Evolutionary conservation across 2,888 invertebrate genomes (phyloP), one percentile per base, ranked within the genome.

Genomic region (Dromius quadrimaculatus): DNA sequence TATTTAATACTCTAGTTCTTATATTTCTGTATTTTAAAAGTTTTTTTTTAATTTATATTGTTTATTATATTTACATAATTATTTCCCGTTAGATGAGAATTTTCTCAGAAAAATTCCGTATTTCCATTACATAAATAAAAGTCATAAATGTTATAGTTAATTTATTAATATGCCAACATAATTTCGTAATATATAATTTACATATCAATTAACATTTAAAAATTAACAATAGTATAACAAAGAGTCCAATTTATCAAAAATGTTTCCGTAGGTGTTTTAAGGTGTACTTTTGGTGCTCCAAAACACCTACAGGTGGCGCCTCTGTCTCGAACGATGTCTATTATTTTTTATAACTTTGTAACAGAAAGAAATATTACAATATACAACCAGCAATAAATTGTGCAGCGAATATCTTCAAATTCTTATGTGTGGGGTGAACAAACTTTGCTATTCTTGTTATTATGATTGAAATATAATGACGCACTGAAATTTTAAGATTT

Each of bases 231-330:
- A 11, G 47, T 9, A n/a, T 20, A 47, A 20, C 11, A 47, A 47
- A 47, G 5, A 47, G 11, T 20, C 23, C 19, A 47, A 20, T 43
- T 47, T 22, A 23, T 47, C 20, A 22, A 20, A 2, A 1, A n/a
- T 45, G 11, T 47, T 36, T 11, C 23, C 47, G 23, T 47, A 47
- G 47, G 47, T n/a, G 47, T 47, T 22, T 11, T 22, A 38, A 47
- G n/a, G n/a, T n/a, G n/a, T 11, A 11, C 22, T 47, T 47, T 13
- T 5, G 47, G n/a, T 47, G 47, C 47, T 23, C 20, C 47, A 47
- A 47, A 47, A 47, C 47, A 22, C 47, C 47, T 11, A 47, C 47
- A 47, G 20, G 3, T 11, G 47, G 47, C 47, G 47, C 47, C 47
- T 20, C 47, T 47, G 11, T 9, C 11, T 20, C n/a, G n/a, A n/a